A percentile compares a stretch with the other conserved stretches of the same genome.
These are phyloP conservation scores for Cybosia mesomella DNA, from an alignment of 2,888 invertebrate species.

Conservation along the genomic window DNA sequence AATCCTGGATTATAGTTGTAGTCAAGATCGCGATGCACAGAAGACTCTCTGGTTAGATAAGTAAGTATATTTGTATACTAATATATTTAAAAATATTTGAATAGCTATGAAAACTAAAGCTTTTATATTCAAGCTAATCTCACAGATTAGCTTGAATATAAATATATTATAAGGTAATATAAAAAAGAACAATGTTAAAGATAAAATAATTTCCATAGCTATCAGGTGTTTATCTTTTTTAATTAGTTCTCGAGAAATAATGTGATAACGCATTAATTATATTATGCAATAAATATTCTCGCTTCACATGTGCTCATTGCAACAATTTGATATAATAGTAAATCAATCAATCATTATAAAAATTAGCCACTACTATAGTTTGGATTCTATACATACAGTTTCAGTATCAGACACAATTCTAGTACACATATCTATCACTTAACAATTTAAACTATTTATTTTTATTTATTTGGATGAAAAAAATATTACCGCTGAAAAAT, in stretches of 20 bases:
- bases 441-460: no score
- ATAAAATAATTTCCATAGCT: not conserved
- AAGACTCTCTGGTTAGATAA: conserved; percentile 98
- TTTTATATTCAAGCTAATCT: no score
- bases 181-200: not conserved
- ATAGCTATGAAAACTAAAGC: no score
- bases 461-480: no score
- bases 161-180: no score
- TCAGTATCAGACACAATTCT: no score
- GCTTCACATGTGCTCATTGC: not conserved
- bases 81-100: not conserved
- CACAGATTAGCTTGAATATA: not conserved
- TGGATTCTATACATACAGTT: no score
- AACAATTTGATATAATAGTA: no score
- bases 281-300: not conserved
- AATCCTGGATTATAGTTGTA: conserved; percentile 98
- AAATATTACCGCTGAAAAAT: no score
- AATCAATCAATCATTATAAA: no score
- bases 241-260: not conserved
- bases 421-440: no score
- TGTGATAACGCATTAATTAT: not conserved
- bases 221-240: not conserved
- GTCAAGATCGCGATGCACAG: conserved; percentile 98
- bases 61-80: conserved; percentile 63
- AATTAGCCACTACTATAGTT: no score